Base-by-base conservation (phyloP, 2,888 invertebrate genomes). In the Eupithecia inturbata region DNA sequence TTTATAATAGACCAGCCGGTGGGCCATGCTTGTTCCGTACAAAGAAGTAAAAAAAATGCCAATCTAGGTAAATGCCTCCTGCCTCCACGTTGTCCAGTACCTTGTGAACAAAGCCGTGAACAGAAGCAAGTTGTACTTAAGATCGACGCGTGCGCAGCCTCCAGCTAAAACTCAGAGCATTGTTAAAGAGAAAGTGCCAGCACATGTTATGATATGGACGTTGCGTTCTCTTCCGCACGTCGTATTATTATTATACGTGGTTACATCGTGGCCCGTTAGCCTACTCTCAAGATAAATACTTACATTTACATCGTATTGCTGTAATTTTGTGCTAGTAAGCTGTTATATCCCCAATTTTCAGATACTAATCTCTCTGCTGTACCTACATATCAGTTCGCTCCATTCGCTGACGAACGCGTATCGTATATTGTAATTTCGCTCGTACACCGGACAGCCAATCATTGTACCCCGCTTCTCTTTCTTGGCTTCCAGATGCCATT, bases 231-330 rank as follows among this genome's bases (percentile, higher is more conserved):
- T 75, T 75, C 75, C 75, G 75, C 70, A 33, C 36, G 69, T 70
- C 70, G n/a, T 70, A 70, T 72, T 75, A 49, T 68, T 70, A 72
- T 75, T 75, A 75, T 49, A 74, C 67, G 71, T 68, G 22, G 70
- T 72, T 68, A 72, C 75, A 70, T 71, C 70, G 69, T 41, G 72
- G 72, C 72, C 69, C 26, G 66, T 66, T 66, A 66, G 22, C 66
- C 66, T 66, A 66, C 66, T 66, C 39, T 41, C 22, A 4, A 33
- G 12, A 62, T 9, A 0, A 33, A 33, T 10, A 41, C 1, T 14
- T 66, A 14, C 36, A 22, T 19, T 12, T 66, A n/a, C 9, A 39
- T 41, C 4, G n/a, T 36, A n/a, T 22, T 33, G 19, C n/a, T 39
- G 66, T 39, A 39, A 26, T 41, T 66, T 36, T 31, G 31, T 31